Evolutionary conservation across 2,797 vertebrate species (phyloP), one percentile per base, ranked within the genome.

Genomic region (Phrynocephalus forsythii): DNA sequence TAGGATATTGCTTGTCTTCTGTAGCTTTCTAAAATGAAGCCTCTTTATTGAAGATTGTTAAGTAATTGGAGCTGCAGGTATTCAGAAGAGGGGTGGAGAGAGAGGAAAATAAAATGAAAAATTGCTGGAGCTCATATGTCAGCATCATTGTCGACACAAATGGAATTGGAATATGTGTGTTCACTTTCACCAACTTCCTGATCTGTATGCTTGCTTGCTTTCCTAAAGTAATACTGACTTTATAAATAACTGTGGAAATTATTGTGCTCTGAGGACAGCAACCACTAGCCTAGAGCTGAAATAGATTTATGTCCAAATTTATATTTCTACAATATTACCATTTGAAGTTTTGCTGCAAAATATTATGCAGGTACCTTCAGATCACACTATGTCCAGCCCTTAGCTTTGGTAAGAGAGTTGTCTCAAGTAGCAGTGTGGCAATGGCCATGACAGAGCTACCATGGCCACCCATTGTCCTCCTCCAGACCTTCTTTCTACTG

Each of bases 201-300:
- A 89, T n/a, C 33, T 86, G 50, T 50, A 89, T 90, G 88, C 67
- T 90, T 63, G 60, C 18, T 63, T 20, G 60, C 18, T 82, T 85
- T 0, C 44, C 68, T 75, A 82, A 66, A 76, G 38, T 87, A 78
- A 89, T 38, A 63, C 86, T 84, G 91, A 86, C 82, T 44, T 91
- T 93, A 84, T 93, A 92, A 95, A 95, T 96, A 96, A 94, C 95
- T 95, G 96, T 95, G 71, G 13, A 18, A 16, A 84, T 92, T 94
- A 69, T 82, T 91, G 86, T 90, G 84, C 92, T 88, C 89, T 93
- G 89, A 93, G 92, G 94, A 95, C 86, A 88, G 92, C 94, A 96
- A 96, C 93, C 87, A 88, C 80, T 83, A 82, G 86, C 86, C 89
- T 94, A 92, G 91, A 73, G 26, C 18, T 22, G 38, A 82, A 82